Percentiles rank a stretch among this genome's conserved stretches.
Evolutionary conservation across 2,797 vertebrate genomes (phyloP).

Genomic region (Tachyglossus aculeatus): DNA sequence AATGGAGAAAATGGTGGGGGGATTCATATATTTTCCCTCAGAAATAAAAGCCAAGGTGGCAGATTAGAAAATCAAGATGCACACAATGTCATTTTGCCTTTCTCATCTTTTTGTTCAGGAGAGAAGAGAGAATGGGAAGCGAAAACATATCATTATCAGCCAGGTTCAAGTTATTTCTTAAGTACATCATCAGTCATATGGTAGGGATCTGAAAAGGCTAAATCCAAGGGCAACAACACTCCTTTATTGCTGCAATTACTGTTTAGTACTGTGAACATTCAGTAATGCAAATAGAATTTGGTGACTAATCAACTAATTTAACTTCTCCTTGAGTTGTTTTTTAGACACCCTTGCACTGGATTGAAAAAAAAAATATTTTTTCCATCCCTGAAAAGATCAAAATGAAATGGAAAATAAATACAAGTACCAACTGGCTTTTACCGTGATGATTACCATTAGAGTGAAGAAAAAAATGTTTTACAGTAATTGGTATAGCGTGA

Average conservation of each 20-base stretch:
- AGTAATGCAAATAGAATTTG: not conserved
- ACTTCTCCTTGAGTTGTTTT: not conserved
- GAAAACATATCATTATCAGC: not conserved
- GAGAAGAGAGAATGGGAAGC: no score
- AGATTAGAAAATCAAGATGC: not conserved
- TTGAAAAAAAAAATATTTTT: not conserved
- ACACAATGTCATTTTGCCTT: not conserved
- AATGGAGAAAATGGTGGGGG: not conserved
- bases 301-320: conserved; percentile 4
- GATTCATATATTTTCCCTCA: not conserved
- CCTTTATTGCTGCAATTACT: not conserved
- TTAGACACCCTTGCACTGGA: conserved; percentile 11
- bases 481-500: not conserved
- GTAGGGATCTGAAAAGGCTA: not conserved
- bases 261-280: not conserved
- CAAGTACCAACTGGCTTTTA: not conserved
- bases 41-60: not conserved
- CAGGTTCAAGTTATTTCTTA: conserved; percentile 10
- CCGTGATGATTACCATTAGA: not conserved
- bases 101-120: not conserved
- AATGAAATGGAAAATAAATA: conserved; percentile 5
- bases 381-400: not conserved
- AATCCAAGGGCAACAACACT: not conserved
- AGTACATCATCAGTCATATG: conserved; percentile 3
- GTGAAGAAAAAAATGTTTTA: not conserved